A percentile compares a stretch with the other conserved stretches of the same genome.
Conservation (phyloP, 2,888 invertebrate species). For the Pimpla rufipes region DNA sequence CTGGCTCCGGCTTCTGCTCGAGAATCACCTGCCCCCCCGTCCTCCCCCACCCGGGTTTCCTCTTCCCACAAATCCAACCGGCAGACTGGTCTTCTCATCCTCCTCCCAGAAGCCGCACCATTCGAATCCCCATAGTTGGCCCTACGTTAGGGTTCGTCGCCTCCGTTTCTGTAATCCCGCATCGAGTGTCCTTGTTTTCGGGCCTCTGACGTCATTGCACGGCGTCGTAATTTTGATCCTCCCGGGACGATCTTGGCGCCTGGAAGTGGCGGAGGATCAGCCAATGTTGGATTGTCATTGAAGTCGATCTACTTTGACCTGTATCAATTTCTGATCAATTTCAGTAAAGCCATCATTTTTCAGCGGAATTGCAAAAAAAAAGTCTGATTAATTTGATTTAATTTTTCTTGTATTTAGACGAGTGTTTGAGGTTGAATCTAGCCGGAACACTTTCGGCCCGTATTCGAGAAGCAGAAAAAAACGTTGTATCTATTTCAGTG, state of each 20-base stretch:
- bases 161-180: not conserved
- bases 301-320: no score
- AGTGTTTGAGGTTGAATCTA: no score
- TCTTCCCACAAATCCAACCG: slow-evolving; percentile 11
- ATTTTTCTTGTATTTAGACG: no score
- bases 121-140: not conserved
- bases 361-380: no score
- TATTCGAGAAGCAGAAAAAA: slow-evolving; percentile 12
- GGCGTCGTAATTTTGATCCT: not conserved
- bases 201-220: not conserved
- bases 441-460: not conserved
- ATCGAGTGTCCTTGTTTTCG: not conserved
- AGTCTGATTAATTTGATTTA: no score
- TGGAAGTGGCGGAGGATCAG: not conserved
- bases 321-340: no score
- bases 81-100: not conserved
- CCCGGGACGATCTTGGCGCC: not conserved
- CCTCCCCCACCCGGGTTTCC: not conserved
- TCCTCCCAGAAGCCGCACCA: not conserved
- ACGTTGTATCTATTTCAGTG: no score
- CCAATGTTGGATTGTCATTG: no score
- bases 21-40: not conserved
- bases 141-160: not conserved
- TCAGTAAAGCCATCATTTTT: no score
- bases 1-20: slow-evolving; percentile 11